Conservation (phyloP, 2,113 vertebrate species). For the Budorcas taxicolor region DNA sequence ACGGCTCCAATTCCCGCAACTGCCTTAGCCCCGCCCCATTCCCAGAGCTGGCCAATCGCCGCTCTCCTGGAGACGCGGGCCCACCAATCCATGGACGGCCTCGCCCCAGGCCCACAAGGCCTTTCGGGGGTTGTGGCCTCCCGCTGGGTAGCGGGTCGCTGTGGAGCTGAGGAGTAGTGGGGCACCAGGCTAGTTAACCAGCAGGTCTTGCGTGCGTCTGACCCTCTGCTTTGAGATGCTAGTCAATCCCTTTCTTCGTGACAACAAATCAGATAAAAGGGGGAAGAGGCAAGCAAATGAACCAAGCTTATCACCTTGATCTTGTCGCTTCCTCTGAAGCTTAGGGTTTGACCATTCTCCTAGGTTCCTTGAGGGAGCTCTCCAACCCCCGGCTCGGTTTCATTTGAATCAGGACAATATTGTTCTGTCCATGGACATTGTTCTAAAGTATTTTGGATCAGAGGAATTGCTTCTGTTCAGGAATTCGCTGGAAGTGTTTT, state of each 20-base stretch:
- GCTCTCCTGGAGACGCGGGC: accelerated
- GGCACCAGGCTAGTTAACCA: accelerated
- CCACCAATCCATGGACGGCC: background rate
- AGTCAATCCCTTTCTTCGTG: background rate
- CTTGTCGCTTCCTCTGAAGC: background rate
- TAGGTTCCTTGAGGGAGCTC: background rate
- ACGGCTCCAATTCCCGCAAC: background rate
- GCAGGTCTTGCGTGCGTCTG: accelerated
- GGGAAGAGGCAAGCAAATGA: background rate
- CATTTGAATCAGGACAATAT: background rate
- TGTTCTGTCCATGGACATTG: background rate
- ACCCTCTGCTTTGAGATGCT: background rate
- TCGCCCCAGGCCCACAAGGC: background rate
- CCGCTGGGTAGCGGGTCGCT: accelerated
- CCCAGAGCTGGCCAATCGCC: conserved; percentile 11
- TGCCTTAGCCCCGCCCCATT: background rate
- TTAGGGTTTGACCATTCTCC: background rate
- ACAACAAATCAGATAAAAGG: background rate
- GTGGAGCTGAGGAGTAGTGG: too few species aligned
- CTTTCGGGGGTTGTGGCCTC: background rate
- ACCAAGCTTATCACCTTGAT: background rate
- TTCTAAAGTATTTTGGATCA: background rate
- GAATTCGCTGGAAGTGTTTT: background rate
- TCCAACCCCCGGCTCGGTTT: background rate
- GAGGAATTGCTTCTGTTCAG: background rate